Percentiles rank a stretch among this genome's conserved stretches.
phyloP scores from a whole-genome alignment of 1,140 invertebrate genomes.

The Camponotus vicinus region DNA sequence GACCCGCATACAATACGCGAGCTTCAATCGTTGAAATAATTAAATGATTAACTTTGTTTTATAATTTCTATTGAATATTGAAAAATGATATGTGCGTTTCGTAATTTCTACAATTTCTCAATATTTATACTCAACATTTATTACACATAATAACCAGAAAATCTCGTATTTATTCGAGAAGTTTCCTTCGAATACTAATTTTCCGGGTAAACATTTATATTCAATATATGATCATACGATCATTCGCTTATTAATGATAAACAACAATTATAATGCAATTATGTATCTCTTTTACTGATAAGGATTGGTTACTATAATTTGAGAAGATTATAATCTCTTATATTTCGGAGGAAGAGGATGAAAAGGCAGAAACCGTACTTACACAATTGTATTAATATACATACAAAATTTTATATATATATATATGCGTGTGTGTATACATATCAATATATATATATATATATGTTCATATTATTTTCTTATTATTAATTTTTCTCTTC shows the following conservation, averaged over 20 bases:
- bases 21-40: neutral
- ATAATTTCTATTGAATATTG: slow-evolving; percentile 23
- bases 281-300: neutral
- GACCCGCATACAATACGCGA: slow-evolving; percentile 22
- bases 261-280: slow-evolving; percentile 9
- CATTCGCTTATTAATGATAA: slow-evolving; percentile 23
- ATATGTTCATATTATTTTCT: too few species aligned
- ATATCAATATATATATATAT: too few species aligned
- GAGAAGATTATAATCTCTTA: neutral
- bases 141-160: neutral
- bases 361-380: too few species aligned
- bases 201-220: slow-evolving; percentile 11
- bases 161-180: neutral
- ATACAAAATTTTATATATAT: neutral
- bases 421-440: too few species aligned
- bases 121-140: neutral
- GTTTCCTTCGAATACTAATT: neutral
- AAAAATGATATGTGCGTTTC: neutral
- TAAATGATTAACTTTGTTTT: slow-evolving; percentile 16
- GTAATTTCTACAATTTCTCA: slow-evolving; percentile 29
- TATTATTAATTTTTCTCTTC: too few species aligned
- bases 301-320: slow-evolving; percentile 12
- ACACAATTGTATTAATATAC: too few species aligned
- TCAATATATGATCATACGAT: slow-evolving; percentile 1
- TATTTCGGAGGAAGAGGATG: too few species aligned